Conservation (phyloP, 2,888 invertebrate genomes). For the Caenorhabditis sinica region DNA sequence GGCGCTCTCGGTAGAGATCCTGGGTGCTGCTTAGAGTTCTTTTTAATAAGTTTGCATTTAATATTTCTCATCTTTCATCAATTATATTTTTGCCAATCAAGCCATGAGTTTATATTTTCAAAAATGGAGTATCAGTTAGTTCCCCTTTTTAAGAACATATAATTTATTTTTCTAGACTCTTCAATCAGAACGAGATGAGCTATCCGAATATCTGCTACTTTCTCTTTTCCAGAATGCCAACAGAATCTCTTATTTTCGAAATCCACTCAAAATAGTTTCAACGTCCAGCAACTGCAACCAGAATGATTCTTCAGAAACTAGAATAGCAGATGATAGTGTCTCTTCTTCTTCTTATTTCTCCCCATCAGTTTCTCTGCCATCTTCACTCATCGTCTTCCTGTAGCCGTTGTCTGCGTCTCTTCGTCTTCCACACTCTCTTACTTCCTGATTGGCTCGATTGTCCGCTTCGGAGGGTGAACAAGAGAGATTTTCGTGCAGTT, state of each 20-base stretch:
- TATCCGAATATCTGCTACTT: background rate
- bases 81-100: too few relatives aligned
- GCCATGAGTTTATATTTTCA: too few relatives aligned
- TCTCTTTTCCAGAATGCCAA: background rate
- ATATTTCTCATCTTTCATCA: too few relatives aligned
- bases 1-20: too few relatives aligned
- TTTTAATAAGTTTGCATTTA: too few relatives aligned
- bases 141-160: too few relatives aligned
- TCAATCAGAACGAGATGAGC: too few relatives aligned
- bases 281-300: conserved; percentile 12
- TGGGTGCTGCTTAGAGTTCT: too few relatives aligned
- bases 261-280: conserved; percentile 32
- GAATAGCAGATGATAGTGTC: conserved; percentile 61
- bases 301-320: conserved; percentile 32
- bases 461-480: conserved; percentile 38
- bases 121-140: too few relatives aligned
- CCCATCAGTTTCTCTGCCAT: conserved; percentile 42
- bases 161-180: too few relatives aligned
- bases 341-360: conserved; percentile 28
- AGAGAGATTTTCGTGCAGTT: conserved; percentile 18
- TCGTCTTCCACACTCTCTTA: conserved; percentile 31
- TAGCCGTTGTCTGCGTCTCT: conserved; percentile 56
- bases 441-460: conserved; percentile 69
- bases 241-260: background rate
- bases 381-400: conserved; percentile 63